Percentiles rank a stretch among this genome's conserved stretches.
These are phyloP conservation scores for Calliopum simillimum DNA, from an alignment of 2,888 invertebrate genomes.

Conservation along the genomic window DNA sequence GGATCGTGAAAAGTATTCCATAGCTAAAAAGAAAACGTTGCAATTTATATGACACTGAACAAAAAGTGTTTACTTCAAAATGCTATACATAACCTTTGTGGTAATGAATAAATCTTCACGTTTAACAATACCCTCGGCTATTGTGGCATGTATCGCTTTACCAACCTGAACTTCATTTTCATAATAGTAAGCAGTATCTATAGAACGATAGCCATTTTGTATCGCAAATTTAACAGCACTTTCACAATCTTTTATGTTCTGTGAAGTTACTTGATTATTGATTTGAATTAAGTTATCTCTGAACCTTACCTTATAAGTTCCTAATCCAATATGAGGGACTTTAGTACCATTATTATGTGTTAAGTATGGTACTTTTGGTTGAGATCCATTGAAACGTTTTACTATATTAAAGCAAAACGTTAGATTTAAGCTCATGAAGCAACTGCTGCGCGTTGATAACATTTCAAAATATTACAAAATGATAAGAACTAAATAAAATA, in stretches of 20 bases:
- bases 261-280: too few species aligned
- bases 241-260: constrained; percentile 54
- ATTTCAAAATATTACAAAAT: too few species aligned
- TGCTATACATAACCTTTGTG: constrained; percentile 54
- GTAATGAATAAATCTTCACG: constrained; percentile 66
- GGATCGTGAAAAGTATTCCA: constrained; percentile 91
- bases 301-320: constrained; percentile 61
- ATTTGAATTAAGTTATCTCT: background rate
- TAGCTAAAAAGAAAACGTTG: constrained; percentile 68
- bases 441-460: too few species aligned
- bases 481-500: too few species aligned
- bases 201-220: constrained; percentile 70
- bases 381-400: background rate
- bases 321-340: constrained; percentile 61
- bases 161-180: constrained; percentile 68
- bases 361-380: constrained; percentile 48
- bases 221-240: constrained; percentile 67
- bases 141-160: constrained; percentile 65
- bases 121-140: constrained; percentile 66
- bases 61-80: background rate
- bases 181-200: constrained; percentile 71
- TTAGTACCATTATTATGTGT: constrained; percentile 62
- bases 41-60: background rate
- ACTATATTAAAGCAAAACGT: background rate
- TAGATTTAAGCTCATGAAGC: too few species aligned